phyloP scores from a whole-genome alignment of 2,888 invertebrate genomes.

The Syritta pipiens region DNA sequence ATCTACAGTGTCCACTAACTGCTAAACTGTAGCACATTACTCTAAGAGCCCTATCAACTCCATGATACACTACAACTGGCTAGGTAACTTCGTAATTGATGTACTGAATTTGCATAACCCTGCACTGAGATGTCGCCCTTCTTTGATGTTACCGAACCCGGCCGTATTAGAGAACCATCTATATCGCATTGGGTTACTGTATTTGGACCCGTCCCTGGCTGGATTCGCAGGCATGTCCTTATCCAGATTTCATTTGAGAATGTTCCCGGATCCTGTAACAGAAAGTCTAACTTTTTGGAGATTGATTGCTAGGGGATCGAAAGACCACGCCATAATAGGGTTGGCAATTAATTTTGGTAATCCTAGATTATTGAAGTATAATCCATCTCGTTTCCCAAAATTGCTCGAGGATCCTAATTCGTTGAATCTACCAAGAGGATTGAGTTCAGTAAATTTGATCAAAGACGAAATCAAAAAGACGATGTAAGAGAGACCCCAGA shows the following conservation, averaged over 20 bases:
- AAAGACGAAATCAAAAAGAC: slow-evolving; percentile 4
- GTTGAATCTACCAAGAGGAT: not conserved
- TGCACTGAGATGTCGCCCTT: no score
- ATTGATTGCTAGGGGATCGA: not conserved
- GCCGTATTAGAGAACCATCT: no score
- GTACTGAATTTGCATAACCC: no score
- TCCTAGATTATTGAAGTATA: not conserved
- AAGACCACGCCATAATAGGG: not conserved
- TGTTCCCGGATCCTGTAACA: not conserved
- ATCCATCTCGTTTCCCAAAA: slow-evolving; percentile 1
- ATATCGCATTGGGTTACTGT: no score
- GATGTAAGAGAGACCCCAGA: no score
- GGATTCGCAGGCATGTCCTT: not conserved
- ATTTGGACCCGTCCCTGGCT: not conserved
- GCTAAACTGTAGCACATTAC: no score
- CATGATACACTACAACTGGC: no score
- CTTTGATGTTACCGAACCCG: no score
- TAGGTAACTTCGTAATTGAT: no score
- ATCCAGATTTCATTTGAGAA: not conserved
- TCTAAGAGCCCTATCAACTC: no score
- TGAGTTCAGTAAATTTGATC: not conserved
- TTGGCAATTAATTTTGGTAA: not conserved
- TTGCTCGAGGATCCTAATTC: not conserved
- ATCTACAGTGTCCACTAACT: no score
- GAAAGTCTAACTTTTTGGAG: not conserved